Percentiles rank a stretch among this genome's conserved stretches.
These are phyloP conservation scores for Esox niger DNA, from an alignment of 2,113 vertebrate genomes.

Conservation along the genomic window DNA sequence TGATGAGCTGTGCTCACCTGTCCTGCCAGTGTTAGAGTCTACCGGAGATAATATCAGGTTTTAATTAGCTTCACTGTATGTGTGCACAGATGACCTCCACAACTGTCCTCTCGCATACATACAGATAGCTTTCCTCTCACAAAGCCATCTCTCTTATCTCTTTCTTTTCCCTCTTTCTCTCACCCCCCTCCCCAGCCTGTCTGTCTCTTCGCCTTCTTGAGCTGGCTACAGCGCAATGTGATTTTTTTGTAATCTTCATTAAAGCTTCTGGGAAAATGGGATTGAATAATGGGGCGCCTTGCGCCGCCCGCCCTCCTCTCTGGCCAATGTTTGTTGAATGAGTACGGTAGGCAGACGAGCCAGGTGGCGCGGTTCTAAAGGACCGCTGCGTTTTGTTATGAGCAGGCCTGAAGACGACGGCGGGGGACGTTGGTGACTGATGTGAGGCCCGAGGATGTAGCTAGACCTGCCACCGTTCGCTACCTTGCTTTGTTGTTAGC, in stretches of 20 bases:
- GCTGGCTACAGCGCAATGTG: too few species aligned
- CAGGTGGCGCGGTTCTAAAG: too few species aligned
- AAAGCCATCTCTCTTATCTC: background rate
- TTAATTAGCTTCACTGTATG: conserved; percentile 39
- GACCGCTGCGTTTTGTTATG: background rate
- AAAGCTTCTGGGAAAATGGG: too few species aligned
- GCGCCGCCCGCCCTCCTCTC: too few species aligned
- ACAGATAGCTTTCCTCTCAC: background rate
- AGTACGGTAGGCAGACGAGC: too few species aligned
- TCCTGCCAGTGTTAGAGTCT: too few species aligned
- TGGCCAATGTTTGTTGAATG: too few species aligned
- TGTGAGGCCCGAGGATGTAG: conserved; percentile 7
- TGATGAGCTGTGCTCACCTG: background rate
- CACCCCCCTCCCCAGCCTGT: too few species aligned
- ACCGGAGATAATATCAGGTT: background rate
- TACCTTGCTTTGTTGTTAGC: conserved; percentile 41
- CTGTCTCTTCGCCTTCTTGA: too few species aligned
- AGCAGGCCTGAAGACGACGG: background rate
- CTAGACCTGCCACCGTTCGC: conserved; percentile 12
- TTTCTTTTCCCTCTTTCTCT: too few species aligned
- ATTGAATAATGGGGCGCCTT: too few species aligned
- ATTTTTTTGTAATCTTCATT: too few species aligned
- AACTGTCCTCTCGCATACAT: background rate
- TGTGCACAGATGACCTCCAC: conserved; percentile 28
- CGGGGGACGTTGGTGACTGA: conserved; percentile 15